These are phyloP conservation scores for Myopa tessellatipennis DNA, from an alignment of 2,888 invertebrate species.

Conservation along the genomic window DNA sequence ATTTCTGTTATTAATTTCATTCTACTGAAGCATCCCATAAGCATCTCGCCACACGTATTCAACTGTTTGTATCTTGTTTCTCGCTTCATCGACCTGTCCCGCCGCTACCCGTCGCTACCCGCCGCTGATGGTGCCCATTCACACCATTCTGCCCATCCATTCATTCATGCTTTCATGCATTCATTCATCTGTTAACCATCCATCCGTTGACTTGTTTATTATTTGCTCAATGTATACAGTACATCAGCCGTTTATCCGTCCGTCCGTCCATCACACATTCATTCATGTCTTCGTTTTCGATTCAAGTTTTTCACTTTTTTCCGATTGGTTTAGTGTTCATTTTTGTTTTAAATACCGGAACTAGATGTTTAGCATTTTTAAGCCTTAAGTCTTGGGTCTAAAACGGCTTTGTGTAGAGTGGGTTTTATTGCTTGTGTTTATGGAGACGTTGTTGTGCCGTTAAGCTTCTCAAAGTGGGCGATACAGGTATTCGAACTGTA, in stretches of 20 bases:
- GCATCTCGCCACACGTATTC: background rate
- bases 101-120: background rate
- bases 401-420: background rate
- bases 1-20: background rate
- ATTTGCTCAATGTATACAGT: background rate
- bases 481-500: too few relatives aligned
- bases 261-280: constrained; percentile 34
- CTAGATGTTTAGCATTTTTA: constrained; percentile 63
- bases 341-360: constrained; percentile 60
- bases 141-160: constrained; percentile 13
- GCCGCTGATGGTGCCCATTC: background rate
- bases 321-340: background rate
- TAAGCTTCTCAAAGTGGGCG: too few relatives aligned
- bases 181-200: constrained; percentile 26
- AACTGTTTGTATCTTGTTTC: too few relatives aligned
- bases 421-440: background rate
- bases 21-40: background rate
- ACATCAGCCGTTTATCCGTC: background rate
- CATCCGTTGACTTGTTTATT: constrained; percentile 29
- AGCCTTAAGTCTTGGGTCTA: constrained; percentile 51
- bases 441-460: background rate
- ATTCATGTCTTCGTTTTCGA: constrained; percentile 30
- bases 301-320: constrained; percentile 9
- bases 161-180: constrained; percentile 25
- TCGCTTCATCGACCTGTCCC: background rate